phyloP scores from a whole-genome alignment of 2,113 vertebrate species.

The Strigops habroptila region DNA sequence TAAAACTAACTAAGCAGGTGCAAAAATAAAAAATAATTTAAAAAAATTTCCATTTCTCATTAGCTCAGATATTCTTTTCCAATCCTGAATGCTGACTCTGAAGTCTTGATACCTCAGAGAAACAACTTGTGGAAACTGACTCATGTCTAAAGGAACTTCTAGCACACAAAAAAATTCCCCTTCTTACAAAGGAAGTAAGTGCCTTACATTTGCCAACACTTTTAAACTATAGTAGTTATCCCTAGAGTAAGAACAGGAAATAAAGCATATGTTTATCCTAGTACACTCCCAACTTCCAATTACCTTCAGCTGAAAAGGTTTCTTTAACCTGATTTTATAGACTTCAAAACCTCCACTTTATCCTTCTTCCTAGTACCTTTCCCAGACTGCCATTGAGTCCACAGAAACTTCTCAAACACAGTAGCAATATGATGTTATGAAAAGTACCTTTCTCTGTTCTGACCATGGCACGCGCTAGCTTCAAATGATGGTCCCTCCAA shows the following conservation, averaged over 20 bases:
- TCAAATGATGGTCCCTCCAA: background rate
- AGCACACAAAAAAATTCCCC: background rate
- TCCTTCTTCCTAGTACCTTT: background rate
- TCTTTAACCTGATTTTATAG: background rate
- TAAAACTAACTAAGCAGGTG: slow-evolving; percentile 18
- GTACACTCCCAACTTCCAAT: background rate
- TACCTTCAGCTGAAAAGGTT: background rate
- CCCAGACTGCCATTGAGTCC: background rate
- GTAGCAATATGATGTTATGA: background rate
- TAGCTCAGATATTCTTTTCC: background rate
- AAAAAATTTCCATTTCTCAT: background rate
- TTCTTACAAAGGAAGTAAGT: background rate
- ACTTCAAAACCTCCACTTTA: background rate
- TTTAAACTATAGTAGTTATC: background rate
- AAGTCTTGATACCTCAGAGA: background rate
- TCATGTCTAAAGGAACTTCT: background rate
- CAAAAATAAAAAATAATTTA: background rate
- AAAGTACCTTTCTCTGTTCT: background rate
- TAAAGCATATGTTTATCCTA: background rate
- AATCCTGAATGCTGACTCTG: background rate
- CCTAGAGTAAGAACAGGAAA: background rate
- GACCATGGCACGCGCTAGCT: fast-evolving
- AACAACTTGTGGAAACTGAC: background rate
- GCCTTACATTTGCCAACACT: background rate
- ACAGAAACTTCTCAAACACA: background rate